phyloP scores from a whole-genome alignment of 2,113 vertebrate genomes.

The Spilogale gracilis region DNA sequence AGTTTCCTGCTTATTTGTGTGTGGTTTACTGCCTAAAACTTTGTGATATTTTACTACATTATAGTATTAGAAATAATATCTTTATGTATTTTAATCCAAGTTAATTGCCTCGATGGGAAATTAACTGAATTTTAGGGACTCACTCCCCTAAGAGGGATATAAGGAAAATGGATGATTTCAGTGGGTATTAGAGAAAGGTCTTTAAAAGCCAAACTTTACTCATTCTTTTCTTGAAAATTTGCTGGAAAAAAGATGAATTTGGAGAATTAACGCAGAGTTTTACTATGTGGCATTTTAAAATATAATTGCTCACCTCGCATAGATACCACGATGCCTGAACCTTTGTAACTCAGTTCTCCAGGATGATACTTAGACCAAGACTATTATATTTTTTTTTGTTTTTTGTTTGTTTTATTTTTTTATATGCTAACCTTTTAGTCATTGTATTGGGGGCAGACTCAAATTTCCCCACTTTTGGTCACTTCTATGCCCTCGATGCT shows the following conservation, averaged over 20 bases:
- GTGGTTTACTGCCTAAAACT: background rate
- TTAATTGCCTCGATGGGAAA: background rate
- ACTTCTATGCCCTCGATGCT: background rate
- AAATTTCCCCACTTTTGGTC: background rate
- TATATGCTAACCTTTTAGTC: background rate
- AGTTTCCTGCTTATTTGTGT: background rate
- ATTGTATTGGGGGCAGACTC: background rate
- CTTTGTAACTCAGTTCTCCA: background rate
- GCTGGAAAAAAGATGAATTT: background rate
- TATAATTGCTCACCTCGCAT: background rate
- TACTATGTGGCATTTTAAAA: constrained; percentile 25
- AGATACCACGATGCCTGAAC: background rate
- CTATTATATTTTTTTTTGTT: background rate
- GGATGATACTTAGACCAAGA: background rate
- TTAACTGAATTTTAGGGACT: constrained; percentile 2
- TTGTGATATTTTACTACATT: background rate
- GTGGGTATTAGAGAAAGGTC: background rate
- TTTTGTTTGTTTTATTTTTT: background rate
- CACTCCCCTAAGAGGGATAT: background rate
- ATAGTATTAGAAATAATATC: background rate
- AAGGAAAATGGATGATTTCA: background rate
- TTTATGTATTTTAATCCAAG: constrained; percentile 22
- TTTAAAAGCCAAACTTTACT: background rate
- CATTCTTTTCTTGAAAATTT: constrained; percentile 15
- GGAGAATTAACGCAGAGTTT: background rate